Conservation (phyloP, 2,113 vertebrate genomes). For the Sylvia atricapilla region DNA sequence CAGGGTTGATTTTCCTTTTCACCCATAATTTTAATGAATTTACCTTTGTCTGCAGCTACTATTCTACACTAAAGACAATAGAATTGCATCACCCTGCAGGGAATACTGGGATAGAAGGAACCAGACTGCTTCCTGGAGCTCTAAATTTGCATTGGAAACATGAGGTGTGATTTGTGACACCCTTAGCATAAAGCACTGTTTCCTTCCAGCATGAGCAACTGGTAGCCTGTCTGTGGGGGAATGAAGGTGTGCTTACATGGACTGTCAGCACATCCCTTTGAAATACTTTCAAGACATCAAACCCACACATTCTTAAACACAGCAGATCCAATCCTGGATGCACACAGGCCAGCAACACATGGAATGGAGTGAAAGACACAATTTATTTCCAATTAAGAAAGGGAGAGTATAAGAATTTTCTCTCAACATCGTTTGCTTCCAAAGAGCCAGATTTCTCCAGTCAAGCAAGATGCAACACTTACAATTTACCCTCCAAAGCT, state of each 20-base stretch:
- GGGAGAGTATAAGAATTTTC: not conserved
- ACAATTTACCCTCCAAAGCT: not conserved
- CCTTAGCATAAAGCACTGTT: not conserved
- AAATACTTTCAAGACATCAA: constrained; percentile 3
- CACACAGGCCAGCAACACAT: not conserved
- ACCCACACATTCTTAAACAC: not conserved
- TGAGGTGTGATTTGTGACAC: constrained; percentile 3
- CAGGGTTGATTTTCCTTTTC: not conserved
- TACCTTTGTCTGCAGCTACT: not conserved
- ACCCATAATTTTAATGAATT: not conserved
- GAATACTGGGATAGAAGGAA: not conserved
- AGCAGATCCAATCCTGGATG: not conserved
- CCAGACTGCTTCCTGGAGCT: not conserved
- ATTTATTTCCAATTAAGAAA: not conserved
- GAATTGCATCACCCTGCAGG: not conserved
- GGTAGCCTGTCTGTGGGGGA: not conserved
- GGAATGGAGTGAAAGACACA: not conserved
- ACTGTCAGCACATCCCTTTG: not conserved
- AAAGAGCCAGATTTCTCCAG: not conserved
- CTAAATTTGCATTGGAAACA: constrained; percentile 22
- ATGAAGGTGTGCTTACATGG: not conserved
- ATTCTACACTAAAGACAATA: not conserved
- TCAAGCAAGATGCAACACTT: not conserved
- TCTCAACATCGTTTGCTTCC: not conserved
- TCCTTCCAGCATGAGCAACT: not conserved